Evolutionary conservation across 1,140 invertebrate genomes (phyloP), one percentile per base, ranked within the genome.

Genomic region (Archegozetes longisetosus): DNA sequence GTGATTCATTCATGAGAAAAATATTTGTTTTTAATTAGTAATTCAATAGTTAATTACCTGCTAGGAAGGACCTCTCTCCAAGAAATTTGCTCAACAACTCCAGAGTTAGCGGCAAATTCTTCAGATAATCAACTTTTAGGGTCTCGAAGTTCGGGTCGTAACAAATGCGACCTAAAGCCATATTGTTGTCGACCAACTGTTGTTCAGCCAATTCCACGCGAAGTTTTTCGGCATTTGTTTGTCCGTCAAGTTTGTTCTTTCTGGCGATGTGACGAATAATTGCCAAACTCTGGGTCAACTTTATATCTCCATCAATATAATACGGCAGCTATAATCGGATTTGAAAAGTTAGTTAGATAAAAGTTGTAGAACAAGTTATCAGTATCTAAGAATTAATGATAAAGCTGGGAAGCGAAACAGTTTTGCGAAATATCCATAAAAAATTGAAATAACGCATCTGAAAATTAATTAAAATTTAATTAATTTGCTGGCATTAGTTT

Each of bases 221-320:
- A 0, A 69, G 68, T 53, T 68, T 66, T 57, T 78, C 77, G 40
- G 71, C 68, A 52, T 71, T 69, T n/a, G 70, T 71, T 25, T 68
- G 68, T 17, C 75, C 76, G 61, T 48, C 54, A 3, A 68, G 52
- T 23, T 58, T 60, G 51, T 65, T 53, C 48, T 66, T 64, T 25
- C 76, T 58, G 3, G 71, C 77, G 56, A 79, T 68, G 64, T 78
- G 73, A 14, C 73, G 68, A 20, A 77, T 54, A 59, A 79, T 79
- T 6, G 77, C 73, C 58, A 70, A 70, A 58, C 72, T 76, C 66
- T 79, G 64, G 3, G 65, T 66, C 9, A 67, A 12, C 25, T 60
- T 65, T 3, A 68, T 61, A 50, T 68, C 64, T 3, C 62, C 65
- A 57, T 67, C 64, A 22, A 69, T 65, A 29, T 65, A 64, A 50